phyloP scores from a whole-genome alignment of 2,888 invertebrate genomes.

The Dilophus febrilis region DNA sequence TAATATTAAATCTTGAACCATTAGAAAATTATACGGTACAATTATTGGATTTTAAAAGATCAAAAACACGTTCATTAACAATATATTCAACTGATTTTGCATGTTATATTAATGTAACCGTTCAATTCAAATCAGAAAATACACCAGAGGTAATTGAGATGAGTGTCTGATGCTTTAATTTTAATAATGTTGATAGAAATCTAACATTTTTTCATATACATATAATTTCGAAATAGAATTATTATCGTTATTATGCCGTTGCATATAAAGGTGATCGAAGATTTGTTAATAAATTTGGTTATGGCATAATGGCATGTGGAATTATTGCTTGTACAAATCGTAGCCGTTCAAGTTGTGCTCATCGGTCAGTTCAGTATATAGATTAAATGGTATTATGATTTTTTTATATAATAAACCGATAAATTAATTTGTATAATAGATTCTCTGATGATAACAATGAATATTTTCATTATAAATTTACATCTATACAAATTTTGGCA shows the following conservation, averaged over 20 bases:
- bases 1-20: too few species aligned
- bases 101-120: too few species aligned
- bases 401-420: too few species aligned
- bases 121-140: too few species aligned
- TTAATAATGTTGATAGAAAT: not conserved
- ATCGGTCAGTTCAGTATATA: not conserved
- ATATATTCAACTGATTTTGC: too few species aligned
- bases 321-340: conserved; percentile 28
- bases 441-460: not conserved
- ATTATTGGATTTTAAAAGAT: too few species aligned
- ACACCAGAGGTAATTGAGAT: not conserved
- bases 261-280: conserved; percentile 30
- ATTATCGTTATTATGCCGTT: conserved; percentile 29
- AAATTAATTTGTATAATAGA: too few species aligned
- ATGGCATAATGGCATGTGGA: conserved; percentile 31
- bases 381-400: too few species aligned
- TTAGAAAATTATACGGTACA: too few species aligned
- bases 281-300: conserved; percentile 24
- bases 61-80: too few species aligned
- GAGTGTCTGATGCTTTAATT: not conserved
- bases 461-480: too few species aligned
- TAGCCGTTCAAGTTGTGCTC: conserved; percentile 19
- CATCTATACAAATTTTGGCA: too few species aligned
- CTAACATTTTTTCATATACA: not conserved
- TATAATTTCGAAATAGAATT: not conserved